Base-by-base conservation (phyloP, 2,888 invertebrate genomes). In the Amphipyra berbera region DNA sequence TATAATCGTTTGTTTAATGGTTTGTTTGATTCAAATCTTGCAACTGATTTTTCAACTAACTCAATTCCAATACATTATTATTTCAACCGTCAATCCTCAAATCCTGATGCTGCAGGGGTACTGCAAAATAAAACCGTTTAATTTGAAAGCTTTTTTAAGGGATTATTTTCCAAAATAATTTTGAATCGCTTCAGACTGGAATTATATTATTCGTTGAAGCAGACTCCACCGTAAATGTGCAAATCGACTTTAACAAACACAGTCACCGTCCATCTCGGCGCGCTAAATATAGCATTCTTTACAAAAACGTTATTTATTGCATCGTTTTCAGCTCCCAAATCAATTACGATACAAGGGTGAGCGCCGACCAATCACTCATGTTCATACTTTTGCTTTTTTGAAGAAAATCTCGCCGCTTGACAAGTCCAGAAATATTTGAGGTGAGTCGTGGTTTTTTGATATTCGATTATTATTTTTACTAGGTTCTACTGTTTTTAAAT, bases 281-380 rank as follows among this genome's bases (percentile, higher is more conserved):
- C 41, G 7, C n/a, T 57, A 53, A 56, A 59, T 38, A 75, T 40
- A 56, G 13, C 57, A 40, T 41, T 5, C 14, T 7, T 44, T 8
- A 45, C 33, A 71, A 68, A 71, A 62, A 69, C 41, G 0, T 61
- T 44, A 74, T 62, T 68, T 75, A 75, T 72, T 42, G 45, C 66
- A 30, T 54, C 67, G 62, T 61, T 73, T 64, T 47, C 41, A 52
- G 40, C 9, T 44, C 49, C 44, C 15, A 63, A 78, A 73, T 71
- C 76, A 78, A 76, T 73, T 64, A 64, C 38, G 21, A 13, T 30
- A 70, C 47, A 61, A 72, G 50, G 42, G 44, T 48, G 54, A 54
- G 27, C 21, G 21, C 27, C 37, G 14, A 21, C 0, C 53, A 27
- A 65, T 76, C 46, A 55, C 37, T 69, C 76, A 53, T 27, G 14